A percentile compares a stretch with the other conserved stretches of the same genome.
Conservation (phyloP, 1,140 invertebrate species). For the Pygmarrhopalites habei region DNA sequence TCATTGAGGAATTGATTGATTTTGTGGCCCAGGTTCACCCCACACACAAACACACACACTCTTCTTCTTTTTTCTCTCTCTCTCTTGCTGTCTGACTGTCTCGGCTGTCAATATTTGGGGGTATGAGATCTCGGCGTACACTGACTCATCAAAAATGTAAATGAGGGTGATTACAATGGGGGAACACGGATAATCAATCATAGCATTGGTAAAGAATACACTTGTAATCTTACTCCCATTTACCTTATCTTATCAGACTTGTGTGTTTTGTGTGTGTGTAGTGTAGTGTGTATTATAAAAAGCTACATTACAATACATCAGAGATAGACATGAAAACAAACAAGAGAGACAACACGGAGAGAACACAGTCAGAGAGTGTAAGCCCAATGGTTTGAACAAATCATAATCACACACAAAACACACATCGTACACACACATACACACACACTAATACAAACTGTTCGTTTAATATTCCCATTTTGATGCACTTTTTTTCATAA, state of each 20-base stretch:
- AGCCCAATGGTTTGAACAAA: constrained; percentile 6
- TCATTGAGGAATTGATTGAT: too few species aligned
- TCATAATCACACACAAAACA: neutral
- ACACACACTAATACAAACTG: too few species aligned
- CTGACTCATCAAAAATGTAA: constrained; percentile 36
- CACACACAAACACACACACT: too few species aligned
- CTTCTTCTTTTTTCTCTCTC: neutral
- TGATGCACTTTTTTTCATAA: too few species aligned
- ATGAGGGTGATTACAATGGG: constrained; percentile 30
- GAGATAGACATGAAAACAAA: neutral
- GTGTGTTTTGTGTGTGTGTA: too few species aligned
- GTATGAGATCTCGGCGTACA: too few species aligned
- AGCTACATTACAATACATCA: neutral
- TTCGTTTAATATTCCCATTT: too few species aligned
- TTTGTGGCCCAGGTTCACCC: too few species aligned
- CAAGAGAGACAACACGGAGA: neutral
- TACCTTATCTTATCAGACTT: too few species aligned
- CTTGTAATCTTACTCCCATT: constrained; percentile 30
- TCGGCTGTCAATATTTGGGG: too few species aligned
- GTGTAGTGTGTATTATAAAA: neutral
- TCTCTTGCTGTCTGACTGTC: too few species aligned
- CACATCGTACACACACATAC: too few species aligned
- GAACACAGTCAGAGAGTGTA: neutral
- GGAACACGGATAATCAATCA: constrained; percentile 35
- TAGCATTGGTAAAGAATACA: constrained; percentile 22